Conservation (phyloP, 2,888 invertebrate species). For the Andrena marginata region DNA sequence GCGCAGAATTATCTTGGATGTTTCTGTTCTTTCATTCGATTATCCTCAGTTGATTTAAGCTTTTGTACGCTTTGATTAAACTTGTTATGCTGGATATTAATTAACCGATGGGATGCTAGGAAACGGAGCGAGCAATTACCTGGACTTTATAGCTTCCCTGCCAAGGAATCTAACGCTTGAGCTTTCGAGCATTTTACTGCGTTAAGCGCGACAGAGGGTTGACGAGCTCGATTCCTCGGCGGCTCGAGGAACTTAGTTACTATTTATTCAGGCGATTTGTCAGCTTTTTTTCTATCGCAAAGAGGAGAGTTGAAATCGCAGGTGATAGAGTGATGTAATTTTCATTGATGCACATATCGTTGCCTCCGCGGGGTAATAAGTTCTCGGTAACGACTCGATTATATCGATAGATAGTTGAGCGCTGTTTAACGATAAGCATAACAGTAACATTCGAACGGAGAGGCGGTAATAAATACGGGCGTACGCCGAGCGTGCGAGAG, state of each 20-base stretch:
- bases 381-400: conserved; percentile 5
- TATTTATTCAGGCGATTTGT: background rate
- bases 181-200: background rate
- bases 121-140: background rate
- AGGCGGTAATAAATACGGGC: background rate
- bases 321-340: conserved; percentile 32
- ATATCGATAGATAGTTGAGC: conserved; percentile 4
- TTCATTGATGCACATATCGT: conserved; percentile 47
- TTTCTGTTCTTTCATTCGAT: background rate
- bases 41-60: conserved; percentile 8
- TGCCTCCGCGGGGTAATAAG: conserved; percentile 26
- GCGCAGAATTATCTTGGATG: background rate
- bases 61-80: background rate
- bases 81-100: background rate
- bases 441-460: background rate
- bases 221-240: background rate
- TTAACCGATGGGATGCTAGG: background rate
- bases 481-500: conserved; percentile 4
- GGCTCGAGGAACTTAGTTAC: background rate
- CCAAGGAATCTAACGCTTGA: background rate
- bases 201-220: conserved; percentile 19
- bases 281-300: background rate
- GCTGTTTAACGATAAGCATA: conserved; percentile 24
- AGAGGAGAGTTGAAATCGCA: conserved; percentile 8
- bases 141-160: background rate